Conservation (phyloP, 2,113 vertebrate species). For the Dasyprocta punctata region DNA sequence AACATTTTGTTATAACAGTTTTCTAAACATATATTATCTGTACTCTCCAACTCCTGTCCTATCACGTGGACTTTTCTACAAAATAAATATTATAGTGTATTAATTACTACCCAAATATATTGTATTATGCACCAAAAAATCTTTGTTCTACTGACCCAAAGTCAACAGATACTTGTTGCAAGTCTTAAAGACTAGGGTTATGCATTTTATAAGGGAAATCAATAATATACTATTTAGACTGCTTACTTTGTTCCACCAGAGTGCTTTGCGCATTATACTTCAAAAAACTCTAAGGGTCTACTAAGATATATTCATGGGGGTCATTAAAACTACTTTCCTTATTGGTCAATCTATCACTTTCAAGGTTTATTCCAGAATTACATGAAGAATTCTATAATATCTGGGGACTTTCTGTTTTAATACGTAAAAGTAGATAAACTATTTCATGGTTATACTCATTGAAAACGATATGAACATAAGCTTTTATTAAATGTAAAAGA, state of each 20-base stretch:
- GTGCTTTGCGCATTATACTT: slow-evolving; percentile 54
- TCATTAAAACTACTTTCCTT: slow-evolving; percentile 31
- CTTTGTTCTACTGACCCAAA: slow-evolving; percentile 59
- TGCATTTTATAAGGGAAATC: slow-evolving; percentile 74
- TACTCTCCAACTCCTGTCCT: background rate
- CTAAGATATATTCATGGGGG: slow-evolving; percentile 29
- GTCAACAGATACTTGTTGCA: slow-evolving; percentile 68
- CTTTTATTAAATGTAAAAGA: slow-evolving; percentile 5
- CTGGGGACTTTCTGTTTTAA: background rate
- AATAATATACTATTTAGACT: slow-evolving; percentile 73
- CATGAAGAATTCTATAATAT: background rate
- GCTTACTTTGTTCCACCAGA: slow-evolving; percentile 39
- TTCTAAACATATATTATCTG: background rate
- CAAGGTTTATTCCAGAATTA: background rate
- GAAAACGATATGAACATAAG: background rate
- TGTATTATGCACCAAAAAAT: slow-evolving; percentile 58
- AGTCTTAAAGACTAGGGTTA: slow-evolving; percentile 63
- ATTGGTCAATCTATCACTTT: background rate
- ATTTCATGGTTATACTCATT: background rate
- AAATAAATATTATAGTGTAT: slow-evolving; percentile 55
- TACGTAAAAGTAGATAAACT: background rate
- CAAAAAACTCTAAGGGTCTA: slow-evolving; percentile 44
- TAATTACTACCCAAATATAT: slow-evolving; percentile 58
- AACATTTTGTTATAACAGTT: background rate
- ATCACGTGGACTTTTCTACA: background rate